Conservation (phyloP, 2,113 vertebrate genomes). For the Halcyon senegalensis region DNA sequence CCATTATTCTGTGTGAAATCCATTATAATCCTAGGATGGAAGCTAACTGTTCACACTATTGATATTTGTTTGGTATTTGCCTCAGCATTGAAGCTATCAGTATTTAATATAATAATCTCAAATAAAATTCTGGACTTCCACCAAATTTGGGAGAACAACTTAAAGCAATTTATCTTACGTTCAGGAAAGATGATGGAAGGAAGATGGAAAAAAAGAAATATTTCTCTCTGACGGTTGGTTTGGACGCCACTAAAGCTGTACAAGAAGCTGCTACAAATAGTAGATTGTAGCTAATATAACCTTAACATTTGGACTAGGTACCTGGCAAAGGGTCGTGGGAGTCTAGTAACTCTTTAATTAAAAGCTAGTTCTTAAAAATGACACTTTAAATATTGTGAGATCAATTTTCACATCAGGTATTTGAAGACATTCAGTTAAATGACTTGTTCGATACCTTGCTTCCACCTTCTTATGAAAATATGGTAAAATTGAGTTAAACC, state of each 20-base stretch:
- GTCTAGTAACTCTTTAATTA: not conserved
- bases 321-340: not conserved
- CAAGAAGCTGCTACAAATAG: not conserved
- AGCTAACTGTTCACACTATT: not conserved
- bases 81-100: not conserved
- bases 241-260: not conserved
- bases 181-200: not conserved
- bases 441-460: constrained; percentile 29
- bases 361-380: not conserved
- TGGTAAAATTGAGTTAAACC: constrained; percentile 36
- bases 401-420: not conserved
- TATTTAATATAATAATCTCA: constrained; percentile 10
- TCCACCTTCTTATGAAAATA: not conserved
- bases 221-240: not conserved
- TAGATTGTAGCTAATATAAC: not conserved
- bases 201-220: not conserved
- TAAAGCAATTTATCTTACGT: not conserved
- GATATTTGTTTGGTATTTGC: not conserved
- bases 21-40: not conserved
- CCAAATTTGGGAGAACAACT: not conserved
- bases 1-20: constrained; percentile 2
- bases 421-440: constrained; percentile 28
- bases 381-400: not conserved
- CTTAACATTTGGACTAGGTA: not conserved
- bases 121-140: not conserved